These are phyloP conservation scores for Ennomos erosarius DNA, from an alignment of 2,888 invertebrate species.

Conservation along the genomic window DNA sequence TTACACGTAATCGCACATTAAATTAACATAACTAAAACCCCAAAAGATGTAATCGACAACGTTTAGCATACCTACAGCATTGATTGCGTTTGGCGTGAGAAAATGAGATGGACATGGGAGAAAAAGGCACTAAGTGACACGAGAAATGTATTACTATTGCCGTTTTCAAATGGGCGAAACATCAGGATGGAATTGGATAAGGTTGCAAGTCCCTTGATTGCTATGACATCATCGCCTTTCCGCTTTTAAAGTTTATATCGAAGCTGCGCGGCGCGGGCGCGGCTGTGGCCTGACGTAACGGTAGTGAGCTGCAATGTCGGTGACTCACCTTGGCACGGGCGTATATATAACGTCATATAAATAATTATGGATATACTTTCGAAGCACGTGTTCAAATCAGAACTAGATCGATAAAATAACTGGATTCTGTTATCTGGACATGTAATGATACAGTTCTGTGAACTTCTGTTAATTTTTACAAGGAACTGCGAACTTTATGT, in stretches of 20 bases:
- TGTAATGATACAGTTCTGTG: neutral
- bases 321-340: slow-evolving; percentile 23
- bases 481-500: too few relatives aligned
- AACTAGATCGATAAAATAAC: slow-evolving; percentile 16
- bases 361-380: slow-evolving; percentile 5
- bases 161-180: neutral
- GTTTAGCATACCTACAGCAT: neutral
- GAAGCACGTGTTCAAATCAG: slow-evolving; percentile 18
- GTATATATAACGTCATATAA: neutral
- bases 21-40: too few relatives aligned
- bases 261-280: neutral
- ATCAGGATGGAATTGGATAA: too few relatives aligned
- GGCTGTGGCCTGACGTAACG: slow-evolving; percentile 12
- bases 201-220: too few relatives aligned
- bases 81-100: too few relatives aligned
- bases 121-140: neutral
- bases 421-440: slow-evolving; percentile 5
- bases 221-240: neutral
- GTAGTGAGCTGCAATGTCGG: slow-evolving; percentile 20
- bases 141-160: neutral
- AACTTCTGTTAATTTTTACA: too few relatives aligned
- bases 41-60: neutral
- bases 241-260: slow-evolving; percentile 3
- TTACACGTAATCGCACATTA: too few relatives aligned
- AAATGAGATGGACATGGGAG: neutral